Base-by-base conservation (phyloP, 2,888 invertebrate species). In the Aspidiotus rigidus region DNA sequence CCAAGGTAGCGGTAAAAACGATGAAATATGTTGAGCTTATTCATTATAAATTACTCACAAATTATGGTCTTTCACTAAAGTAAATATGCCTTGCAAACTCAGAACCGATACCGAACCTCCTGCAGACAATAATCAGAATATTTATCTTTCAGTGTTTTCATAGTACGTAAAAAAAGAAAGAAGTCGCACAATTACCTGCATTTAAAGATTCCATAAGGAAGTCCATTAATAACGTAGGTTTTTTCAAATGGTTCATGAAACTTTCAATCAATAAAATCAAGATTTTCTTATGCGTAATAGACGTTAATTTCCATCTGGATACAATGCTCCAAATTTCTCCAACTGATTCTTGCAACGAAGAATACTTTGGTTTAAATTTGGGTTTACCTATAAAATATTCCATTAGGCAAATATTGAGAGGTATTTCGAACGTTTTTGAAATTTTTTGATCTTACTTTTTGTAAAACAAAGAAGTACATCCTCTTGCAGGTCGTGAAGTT, bases 181-280 rank as follows among this genome's bases (percentile, higher is more conserved):
- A n/a, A 28, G 5, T 28, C 28, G 28, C 28, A 1, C 2, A 28
- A 28, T 28, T 28, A 28, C 89, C 89, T 61, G 87, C 83, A 76
- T 93, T 89, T 73, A 94, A 84, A 1, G 93, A 91, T 75, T 92
- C 88, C 82, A 93, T 90, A 28, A 97, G 83, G 80, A 94, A 94
- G 77, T 96, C 96, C 2, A 93, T 92, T 74, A 95, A 83, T 71
- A 90, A 80, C 69, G 93, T 81, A 10, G 96, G 94, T 75, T 87
- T 86, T 54, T 85, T 83, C 73, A 96, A 82, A 78, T 90, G 84
- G 16, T 87, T 85, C 80, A 96, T 82, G 40, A 94, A 84, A 69
- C 88, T 83, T 77, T 94, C 93, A 64, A 94, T 83, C 11, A 97
- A 80, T 67, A 90, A 83, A 72, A 92, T 81, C 56, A 96, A 80